Base-by-base conservation (phyloP, 2,797 vertebrate species). In the Pseudochirops cupreus region DNA sequence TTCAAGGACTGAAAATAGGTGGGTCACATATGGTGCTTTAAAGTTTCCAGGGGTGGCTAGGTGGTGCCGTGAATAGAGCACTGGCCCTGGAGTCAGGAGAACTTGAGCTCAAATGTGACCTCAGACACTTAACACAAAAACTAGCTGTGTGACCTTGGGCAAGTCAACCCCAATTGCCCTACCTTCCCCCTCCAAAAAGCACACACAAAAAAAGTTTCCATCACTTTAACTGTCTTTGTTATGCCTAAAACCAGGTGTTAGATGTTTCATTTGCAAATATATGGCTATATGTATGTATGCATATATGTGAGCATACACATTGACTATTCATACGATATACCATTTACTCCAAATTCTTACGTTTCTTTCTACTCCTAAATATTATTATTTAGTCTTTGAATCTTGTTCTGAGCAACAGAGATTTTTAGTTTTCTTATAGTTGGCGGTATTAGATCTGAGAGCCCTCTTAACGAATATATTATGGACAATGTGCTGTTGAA, bases 1-100 rank as follows among this genome's bases (percentile, higher is more conserved):
- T 91, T 57, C 28, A 92, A 96, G 57, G 95, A 92, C 62, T 91
- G 90, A 93, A 95, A 96, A 97, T 59, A 62, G 56, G 16, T 91
- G 91, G 95, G n/a, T 9, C 50, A 56, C 82, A 93, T 90, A 92
- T 82, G 92, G 28, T 93, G 39, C 67, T 39, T 94, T 46, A 92
- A 46, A 46, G 46, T 46, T 46, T 46, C 46, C 46, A 46, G 46
- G 46, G 46, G 46, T 46, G 46, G 46, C 46, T 46, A 46, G 46
- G 46, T 46, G 46, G 46, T 46, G 46, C 46, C 46, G 46, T 46
- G 46, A 46, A 46, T 46, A 46, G 46, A 46, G 46, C 46, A 46
- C 46, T 2, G 46, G 46, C 46, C 46, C 46, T 46, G 46, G 46
- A 46, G 46, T 46, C 46, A 46, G 46, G 46, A 46, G 46, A 46